Evolutionary conservation across 2,113 vertebrate species (phyloP).

Genomic region (Protomyctophum bolini): DNA sequence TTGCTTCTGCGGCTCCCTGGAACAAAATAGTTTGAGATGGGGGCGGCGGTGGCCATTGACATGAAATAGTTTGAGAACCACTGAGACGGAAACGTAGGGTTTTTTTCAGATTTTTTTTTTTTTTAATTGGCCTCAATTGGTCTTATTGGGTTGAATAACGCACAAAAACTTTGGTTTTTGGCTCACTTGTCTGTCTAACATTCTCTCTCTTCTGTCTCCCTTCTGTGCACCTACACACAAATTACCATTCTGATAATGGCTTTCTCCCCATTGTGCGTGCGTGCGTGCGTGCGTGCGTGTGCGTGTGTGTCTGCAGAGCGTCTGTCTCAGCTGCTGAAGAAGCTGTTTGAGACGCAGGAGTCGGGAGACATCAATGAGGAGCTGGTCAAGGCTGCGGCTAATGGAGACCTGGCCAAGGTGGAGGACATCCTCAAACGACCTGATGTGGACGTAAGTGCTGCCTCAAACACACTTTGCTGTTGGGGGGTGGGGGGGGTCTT

Average conservation of each 20-base stretch:
- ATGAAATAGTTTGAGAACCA: too few relatives aligned
- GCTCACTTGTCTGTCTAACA: constrained; percentile 4
- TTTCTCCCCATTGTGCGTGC: constrained; percentile 9
- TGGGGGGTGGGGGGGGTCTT: background rate
- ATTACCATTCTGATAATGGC: background rate
- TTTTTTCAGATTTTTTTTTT: too few relatives aligned
- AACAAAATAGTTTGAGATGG: too few relatives aligned
- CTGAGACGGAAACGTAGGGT: too few relatives aligned
- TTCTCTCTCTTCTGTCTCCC: constrained; percentile 15
- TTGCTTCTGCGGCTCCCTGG: too few relatives aligned
- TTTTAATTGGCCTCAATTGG: background rate
- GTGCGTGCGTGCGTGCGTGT: constrained; percentile 8
- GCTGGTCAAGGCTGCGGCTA: constrained; percentile 97
- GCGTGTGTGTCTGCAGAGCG: constrained; percentile 81
- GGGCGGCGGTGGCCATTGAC: too few relatives aligned
- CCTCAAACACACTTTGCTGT: background rate
- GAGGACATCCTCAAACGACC: constrained; percentile 97
- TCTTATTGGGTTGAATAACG: background rate
- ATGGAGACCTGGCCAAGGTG: constrained; percentile 97
- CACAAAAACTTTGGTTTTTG: constrained; percentile 28
- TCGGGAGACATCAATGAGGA: constrained; percentile 99
- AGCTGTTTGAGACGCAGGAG: constrained; percentile 98
- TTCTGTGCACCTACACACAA: constrained; percentile 11
- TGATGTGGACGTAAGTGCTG: constrained; percentile 90
- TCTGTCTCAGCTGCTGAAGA: constrained; percentile 95